A percentile compares a stretch with the other conserved stretches of the same genome.
Conservation (phyloP, 23 tunicate genomes). For the Trididemnum nubilum region DNA sequence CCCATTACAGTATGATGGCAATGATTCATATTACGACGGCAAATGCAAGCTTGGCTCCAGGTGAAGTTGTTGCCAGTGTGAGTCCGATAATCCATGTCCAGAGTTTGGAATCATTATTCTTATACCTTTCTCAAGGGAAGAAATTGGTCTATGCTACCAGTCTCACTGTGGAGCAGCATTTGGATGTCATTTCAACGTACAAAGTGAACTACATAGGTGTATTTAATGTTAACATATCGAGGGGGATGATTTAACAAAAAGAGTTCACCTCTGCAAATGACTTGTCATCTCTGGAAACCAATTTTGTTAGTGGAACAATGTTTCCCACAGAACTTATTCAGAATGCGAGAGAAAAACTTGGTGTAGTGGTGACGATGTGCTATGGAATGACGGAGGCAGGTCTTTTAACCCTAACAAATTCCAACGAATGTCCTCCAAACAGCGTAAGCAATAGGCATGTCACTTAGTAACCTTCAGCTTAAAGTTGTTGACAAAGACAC, state of each 20-base stretch:
- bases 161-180: constrained; percentile 15
- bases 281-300: neutral
- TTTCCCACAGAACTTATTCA: constrained; percentile 17
- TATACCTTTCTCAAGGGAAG: neutral
- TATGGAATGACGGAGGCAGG: constrained; percentile 19
- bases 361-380: neutral
- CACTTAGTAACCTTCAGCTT: neutral
- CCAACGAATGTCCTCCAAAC: constrained; percentile 2
- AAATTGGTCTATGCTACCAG: neutral
- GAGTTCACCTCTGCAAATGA: neutral
- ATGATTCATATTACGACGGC: neutral
- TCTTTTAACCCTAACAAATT: neutral
- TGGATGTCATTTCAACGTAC: constrained; percentile 6
- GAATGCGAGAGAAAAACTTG: constrained; percentile 5
- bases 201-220: neutral
- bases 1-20: constrained; percentile 20
- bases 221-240: neutral
- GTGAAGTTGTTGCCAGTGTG: neutral
- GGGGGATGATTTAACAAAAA: constrained; percentile 1
- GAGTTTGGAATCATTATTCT: neutral
- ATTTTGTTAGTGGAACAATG: constrained; percentile 5
- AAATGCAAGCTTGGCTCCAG: neutral
- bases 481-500: constrained; percentile 48
- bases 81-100: neutral
- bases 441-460: constrained; percentile 3